phyloP scores from a whole-genome alignment of 1,140 invertebrate genomes.

The Philopotamus ludificatus region DNA sequence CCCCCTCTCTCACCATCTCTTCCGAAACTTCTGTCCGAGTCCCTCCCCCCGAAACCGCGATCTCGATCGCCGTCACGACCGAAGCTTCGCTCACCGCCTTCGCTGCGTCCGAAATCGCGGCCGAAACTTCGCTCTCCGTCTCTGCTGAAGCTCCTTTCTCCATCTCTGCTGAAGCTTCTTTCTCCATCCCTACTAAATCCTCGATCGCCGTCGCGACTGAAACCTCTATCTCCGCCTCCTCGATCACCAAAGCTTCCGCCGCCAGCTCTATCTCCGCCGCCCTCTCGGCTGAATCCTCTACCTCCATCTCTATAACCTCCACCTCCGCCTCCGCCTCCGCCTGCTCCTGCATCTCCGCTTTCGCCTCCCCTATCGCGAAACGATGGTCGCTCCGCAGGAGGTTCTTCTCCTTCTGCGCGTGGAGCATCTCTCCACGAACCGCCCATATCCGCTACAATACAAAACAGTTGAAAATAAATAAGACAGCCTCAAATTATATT shows the following conservation, averaged over 20 bases:
- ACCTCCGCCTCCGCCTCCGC: neutral
- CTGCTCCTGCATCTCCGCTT: too few relatives aligned
- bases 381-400: slow-evolving; percentile 21
- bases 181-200: slow-evolving; percentile 9
- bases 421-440: neutral
- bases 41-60: slow-evolving; percentile 43
- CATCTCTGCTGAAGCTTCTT: slow-evolving; percentile 27
- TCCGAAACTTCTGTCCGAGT: slow-evolving; percentile 43
- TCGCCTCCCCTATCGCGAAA: slow-evolving; percentile 24
- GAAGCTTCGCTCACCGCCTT: slow-evolving; percentile 44
- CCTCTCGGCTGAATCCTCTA: slow-evolving; percentile 41
- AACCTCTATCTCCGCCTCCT: neutral
- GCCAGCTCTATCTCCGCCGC: neutral
- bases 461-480: too few relatives aligned
- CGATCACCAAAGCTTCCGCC: neutral
- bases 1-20: slow-evolving; percentile 46
- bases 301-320: slow-evolving; percentile 20
- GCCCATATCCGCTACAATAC: neutral
- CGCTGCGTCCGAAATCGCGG: slow-evolving; percentile 42
- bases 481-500: too few relatives aligned
- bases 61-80: slow-evolving; percentile 49
- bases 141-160: slow-evolving; percentile 47
- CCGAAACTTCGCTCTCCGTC: slow-evolving; percentile 28
- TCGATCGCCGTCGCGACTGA: slow-evolving; percentile 24
- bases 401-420: neutral